Evolutionary conservation across 1,140 invertebrate genomes (phyloP).

Genomic region (Megalopta genalis): DNA sequence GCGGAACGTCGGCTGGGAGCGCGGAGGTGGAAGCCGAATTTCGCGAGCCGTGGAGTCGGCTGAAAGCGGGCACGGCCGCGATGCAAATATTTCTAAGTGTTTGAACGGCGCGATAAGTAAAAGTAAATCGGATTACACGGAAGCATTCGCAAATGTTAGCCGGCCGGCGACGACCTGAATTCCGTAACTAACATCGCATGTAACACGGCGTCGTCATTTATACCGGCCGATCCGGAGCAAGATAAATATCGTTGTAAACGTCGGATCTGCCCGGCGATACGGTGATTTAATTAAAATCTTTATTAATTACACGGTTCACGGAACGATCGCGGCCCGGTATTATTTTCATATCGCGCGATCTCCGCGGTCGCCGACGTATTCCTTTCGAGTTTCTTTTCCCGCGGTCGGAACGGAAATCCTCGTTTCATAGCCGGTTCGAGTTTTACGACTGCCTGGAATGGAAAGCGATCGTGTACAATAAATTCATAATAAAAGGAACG

Average conservation of each 20-base stretch:
- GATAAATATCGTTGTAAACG: conserved; percentile 31
- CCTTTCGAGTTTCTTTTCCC: not conserved
- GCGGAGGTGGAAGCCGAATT: conserved; percentile 1
- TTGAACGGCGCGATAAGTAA: conserved; percentile 40
- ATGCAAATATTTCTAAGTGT: conserved; percentile 43
- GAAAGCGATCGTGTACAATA: not conserved
- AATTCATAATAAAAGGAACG: not conserved
- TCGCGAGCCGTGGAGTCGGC: not conserved
- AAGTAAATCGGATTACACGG: conserved; percentile 45
- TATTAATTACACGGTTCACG: conserved; percentile 31
- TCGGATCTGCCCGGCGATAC: conserved; percentile 25
- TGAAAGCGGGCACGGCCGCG: not conserved
- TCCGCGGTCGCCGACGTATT: no score
- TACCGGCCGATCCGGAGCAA: not conserved
- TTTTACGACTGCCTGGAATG: not conserved
- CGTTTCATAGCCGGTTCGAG: not conserved
- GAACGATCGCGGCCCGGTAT: not conserved
- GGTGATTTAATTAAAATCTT: conserved; percentile 47
- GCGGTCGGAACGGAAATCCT: not conserved
- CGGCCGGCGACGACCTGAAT: conserved; percentile 20
- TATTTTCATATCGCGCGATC: conserved; percentile 38
- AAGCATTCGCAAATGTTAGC: conserved; percentile 31
- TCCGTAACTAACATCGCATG: conserved; percentile 33
- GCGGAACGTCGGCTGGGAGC: no score
- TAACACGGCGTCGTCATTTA: conserved; percentile 22